These are phyloP conservation scores for Drosophila athabasca DNA, from an alignment of 1,140 invertebrate species.

Conservation along the genomic window DNA sequence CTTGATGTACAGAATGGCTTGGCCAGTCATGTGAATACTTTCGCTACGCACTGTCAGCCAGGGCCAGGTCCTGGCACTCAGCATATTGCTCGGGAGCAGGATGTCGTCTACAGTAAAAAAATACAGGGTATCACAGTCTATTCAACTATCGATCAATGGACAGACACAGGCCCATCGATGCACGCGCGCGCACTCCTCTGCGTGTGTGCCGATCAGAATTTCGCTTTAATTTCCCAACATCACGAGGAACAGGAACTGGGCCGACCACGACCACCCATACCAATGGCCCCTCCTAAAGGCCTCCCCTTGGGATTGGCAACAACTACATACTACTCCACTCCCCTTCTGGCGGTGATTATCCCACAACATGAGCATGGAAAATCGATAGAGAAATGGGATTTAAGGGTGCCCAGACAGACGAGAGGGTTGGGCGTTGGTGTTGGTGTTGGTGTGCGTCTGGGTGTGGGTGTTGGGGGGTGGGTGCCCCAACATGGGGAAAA, in stretches of 20 bases:
- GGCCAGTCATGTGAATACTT: conserved; percentile 76
- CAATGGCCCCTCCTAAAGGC: not conserved
- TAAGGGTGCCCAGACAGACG: conserved; percentile 71
- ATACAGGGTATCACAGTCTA: conserved; percentile 1
- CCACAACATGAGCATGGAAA: conserved; percentile 73
- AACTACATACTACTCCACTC: not conserved
- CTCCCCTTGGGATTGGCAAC: conserved; percentile 45
- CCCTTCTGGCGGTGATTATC: conserved; percentile 49
- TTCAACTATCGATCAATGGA: conserved; percentile 11
- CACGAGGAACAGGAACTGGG: conserved; percentile 49
- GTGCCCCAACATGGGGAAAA: not conserved
- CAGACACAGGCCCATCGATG: conserved; percentile 4
- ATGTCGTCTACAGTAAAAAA: conserved; percentile 34
- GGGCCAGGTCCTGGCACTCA: conserved; percentile 73
- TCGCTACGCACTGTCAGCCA: conserved; percentile 74
- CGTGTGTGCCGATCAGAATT: conserved; percentile 8
- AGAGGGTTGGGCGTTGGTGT: conserved; percentile 5
- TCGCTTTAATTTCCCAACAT: conserved; percentile 3
- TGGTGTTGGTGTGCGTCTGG: too few species aligned
- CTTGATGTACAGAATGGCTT: conserved; percentile 78
- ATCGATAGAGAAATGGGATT: conserved; percentile 81
- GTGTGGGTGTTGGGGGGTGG: not conserved
- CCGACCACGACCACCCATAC: conserved; percentile 22
- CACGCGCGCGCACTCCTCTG: conserved; percentile 3
- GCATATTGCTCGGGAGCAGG: conserved; percentile 61